phyloP scores from a whole-genome alignment of 2,888 invertebrate genomes.

The Uloborus plumipes region DNA sequence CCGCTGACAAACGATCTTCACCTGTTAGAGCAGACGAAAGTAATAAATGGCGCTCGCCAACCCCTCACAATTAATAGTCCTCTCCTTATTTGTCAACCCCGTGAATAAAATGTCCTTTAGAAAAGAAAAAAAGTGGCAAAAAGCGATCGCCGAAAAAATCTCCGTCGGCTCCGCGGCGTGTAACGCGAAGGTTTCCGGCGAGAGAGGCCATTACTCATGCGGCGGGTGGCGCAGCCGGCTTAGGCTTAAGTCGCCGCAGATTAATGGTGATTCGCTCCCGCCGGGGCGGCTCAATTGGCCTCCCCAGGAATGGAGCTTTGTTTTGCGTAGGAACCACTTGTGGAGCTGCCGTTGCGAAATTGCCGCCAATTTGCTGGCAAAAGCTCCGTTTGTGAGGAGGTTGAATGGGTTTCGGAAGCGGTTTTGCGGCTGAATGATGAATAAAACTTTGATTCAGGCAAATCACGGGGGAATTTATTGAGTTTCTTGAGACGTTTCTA shows the following conservation, averaged over 20 bases:
- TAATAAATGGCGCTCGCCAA: constrained; percentile 32
- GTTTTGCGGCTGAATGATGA: too few species aligned
- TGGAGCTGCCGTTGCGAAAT: constrained; percentile 17
- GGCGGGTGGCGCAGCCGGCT: constrained; percentile 40
- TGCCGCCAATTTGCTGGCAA: constrained; percentile 16
- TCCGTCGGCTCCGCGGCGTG: constrained; percentile 16
- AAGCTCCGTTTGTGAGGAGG: neutral
- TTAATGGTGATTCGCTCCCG: constrained; percentile 37
- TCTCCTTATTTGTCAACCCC: constrained; percentile 58
- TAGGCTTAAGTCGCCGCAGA: constrained; percentile 56
- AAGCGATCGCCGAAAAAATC: constrained; percentile 35
- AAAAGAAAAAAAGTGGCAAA: constrained; percentile 7
- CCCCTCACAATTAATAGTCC: constrained; percentile 49
- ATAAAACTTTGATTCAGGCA: too few species aligned
- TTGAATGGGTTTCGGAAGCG: too few species aligned
- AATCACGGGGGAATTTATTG: too few species aligned
- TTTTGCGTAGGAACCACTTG: constrained; percentile 47
- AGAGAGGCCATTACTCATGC: constrained; percentile 52
- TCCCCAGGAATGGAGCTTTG: constrained; percentile 19
- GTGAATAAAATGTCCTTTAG: constrained; percentile 47
- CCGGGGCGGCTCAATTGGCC: constrained; percentile 25
- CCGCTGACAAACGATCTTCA: constrained; percentile 52
- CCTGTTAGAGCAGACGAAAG: constrained; percentile 49
- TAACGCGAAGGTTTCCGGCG: constrained; percentile 34
- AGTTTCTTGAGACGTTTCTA: too few species aligned